Percentiles rank a stretch among this genome's conserved stretches.
Conservation (phyloP, 2,888 invertebrate genomes). For the Dichetophora obliterata region DNA sequence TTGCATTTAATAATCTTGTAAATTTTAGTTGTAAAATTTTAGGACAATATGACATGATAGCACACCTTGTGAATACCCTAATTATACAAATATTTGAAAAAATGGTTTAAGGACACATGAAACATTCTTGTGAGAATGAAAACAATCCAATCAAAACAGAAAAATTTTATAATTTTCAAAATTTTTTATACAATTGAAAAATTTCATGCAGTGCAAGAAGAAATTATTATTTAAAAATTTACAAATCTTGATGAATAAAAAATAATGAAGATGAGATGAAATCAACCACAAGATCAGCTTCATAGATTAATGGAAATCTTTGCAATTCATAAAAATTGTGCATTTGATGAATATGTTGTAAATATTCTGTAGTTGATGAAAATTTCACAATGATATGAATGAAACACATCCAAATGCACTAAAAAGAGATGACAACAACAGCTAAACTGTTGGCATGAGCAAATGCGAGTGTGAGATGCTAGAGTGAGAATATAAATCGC, state of each 20-base stretch:
- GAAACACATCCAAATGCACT: not conserved
- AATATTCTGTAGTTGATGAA: too few species aligned
- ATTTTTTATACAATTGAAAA: not conserved
- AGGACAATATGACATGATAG: too few species aligned
- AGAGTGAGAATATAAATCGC: too few species aligned
- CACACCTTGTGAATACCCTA: too few species aligned
- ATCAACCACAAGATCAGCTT: not conserved
- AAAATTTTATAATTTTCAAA: not conserved
- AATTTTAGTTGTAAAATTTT: too few species aligned
- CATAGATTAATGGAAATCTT: not conserved
- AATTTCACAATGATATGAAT: not conserved
- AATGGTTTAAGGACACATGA: not conserved
- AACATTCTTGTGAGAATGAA: not conserved
- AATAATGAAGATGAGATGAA: not conserved
- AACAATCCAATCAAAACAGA: not conserved
- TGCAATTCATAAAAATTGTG: not conserved
- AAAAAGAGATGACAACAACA: not conserved
- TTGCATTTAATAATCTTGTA: too few species aligned
- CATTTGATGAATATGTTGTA: not conserved
- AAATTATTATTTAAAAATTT: not conserved
- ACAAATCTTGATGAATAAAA: not conserved
- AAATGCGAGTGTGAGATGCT: constrained; percentile 5
- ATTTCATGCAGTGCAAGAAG: not conserved
- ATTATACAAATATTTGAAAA: too few species aligned
- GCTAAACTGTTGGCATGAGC: not conserved